Percentiles rank a stretch among this genome's conserved stretches.
Conservation (phyloP, 30 jellyfish, hydroid and myxozoan species). For the Mastigias papua region DNA sequence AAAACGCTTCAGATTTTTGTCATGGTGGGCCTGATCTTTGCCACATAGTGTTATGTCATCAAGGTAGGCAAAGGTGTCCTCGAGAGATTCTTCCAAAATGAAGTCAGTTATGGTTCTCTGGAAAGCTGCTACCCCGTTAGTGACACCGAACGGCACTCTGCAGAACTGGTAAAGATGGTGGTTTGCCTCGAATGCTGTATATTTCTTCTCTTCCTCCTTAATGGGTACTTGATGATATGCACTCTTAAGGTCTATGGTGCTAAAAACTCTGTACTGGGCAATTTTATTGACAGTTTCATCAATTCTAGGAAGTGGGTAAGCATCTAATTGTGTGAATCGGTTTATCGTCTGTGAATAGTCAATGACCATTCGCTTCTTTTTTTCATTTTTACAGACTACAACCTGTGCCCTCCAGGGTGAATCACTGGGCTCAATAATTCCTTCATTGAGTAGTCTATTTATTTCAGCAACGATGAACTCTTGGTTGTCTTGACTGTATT, state of each 20-base stretch:
- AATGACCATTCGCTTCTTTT: conserved; percentile 33
- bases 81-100: no score
- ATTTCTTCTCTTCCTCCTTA: conserved; percentile 12
- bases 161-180: no score
- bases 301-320: conserved; percentile 60
- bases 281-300: conserved; percentile 38
- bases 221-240: conserved; percentile 61
- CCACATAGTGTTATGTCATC: no score
- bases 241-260: conserved; percentile 56
- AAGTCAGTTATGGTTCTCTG: no score
- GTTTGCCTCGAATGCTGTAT: no score
- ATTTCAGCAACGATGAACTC: conserved; percentile 62
- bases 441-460: conserved; percentile 47
- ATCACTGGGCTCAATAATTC: conserved; percentile 74
- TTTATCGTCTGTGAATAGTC: conserved; percentile 59
- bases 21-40: no score
- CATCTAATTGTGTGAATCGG: conserved; percentile 54
- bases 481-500: conserved; percentile 47
- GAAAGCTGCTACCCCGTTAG: no score
- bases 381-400: neutral
- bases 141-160: no score
- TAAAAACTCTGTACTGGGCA: conserved; percentile 69
- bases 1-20: no score
- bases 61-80: no score
- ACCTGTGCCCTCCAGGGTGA: conserved; percentile 88